A percentile compares a stretch with the other conserved stretches of the same genome.
phyloP scores from a whole-genome alignment of 2,797 vertebrate species.

The Tapera naevia region DNA sequence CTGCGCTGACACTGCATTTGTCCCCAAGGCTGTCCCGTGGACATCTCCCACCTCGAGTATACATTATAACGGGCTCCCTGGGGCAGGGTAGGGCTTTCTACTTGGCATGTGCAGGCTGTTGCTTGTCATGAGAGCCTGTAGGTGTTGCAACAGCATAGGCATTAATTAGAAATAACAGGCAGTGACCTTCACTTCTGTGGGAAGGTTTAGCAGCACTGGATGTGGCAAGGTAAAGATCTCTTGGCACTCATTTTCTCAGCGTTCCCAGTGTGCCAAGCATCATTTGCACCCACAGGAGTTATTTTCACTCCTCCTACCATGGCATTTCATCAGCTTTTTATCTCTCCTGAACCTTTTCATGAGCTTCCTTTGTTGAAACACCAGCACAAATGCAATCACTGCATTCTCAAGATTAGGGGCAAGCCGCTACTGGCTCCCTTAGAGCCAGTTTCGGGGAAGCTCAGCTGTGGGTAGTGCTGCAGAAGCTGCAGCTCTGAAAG shows the following conservation, averaged over 20 bases:
- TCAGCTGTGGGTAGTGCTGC: background rate
- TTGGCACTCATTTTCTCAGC: background rate
- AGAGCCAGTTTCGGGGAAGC: background rate
- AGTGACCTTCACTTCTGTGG: background rate
- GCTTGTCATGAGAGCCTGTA: fast-evolving
- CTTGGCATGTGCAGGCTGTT: background rate
- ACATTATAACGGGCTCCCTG: fast-evolving
- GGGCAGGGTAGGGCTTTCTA: background rate
- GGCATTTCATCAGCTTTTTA: background rate
- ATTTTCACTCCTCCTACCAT: background rate
- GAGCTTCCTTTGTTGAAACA: background rate
- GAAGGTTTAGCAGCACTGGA: background rate
- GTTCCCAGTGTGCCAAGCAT: background rate
- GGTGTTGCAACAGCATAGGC: background rate
- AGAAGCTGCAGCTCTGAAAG: background rate
- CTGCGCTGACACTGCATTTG: fast-evolving
- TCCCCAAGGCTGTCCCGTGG: fast-evolving
- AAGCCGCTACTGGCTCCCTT: background rate
- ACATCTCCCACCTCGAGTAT: background rate
- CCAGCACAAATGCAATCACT: fast-evolving
- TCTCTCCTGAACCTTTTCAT: background rate
- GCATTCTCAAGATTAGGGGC: fast-evolving
- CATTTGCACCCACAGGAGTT: fast-evolving
- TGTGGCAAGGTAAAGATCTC: background rate
- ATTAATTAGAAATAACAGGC: background rate